Base-by-base conservation (phyloP, 2,797 vertebrate genomes). In the Pangasius sanitwongsei region DNA sequence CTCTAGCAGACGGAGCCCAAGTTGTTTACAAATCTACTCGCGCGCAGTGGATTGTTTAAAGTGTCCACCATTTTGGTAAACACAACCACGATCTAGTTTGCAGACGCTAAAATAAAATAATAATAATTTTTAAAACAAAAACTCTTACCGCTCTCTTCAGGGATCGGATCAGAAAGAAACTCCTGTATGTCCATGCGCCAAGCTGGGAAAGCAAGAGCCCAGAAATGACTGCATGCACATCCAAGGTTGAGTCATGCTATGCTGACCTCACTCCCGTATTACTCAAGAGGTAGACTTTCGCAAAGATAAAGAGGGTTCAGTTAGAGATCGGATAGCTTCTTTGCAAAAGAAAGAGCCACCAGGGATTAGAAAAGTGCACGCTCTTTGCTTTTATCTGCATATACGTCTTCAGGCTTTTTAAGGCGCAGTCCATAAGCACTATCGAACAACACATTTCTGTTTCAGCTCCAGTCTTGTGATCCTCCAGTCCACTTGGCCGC, bases 221-320 rank as follows among this genome's bases (percentile, higher is more conserved):
- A 89, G 88, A 90, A 94, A 94, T 95, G 95, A 95, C 95, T 95
- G 95, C 96, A 94, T 90, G 93, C 95, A 95, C 95, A 94, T 94
- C 95, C 94, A 82, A 92, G 94, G 94, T 96, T 96, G 96, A 96
- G 95, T 96, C 96, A 96, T 93, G 94, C 94, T 92, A 92, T 87
- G 94, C 95, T 96, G 96, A 97, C 95, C 95, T 97, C 96, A 97
- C 93, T 92, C 92, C 72, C 83, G 92, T 92, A 93, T 92, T 93
- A 92, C 92, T 92, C 89, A 91, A 93, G 88, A 93, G 88, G 77
- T 83, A 90, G 90, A 85, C 86, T 90, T 85, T 87, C 59, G 37
- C 70, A 86, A 86, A 88, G 61, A 87, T 57, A 57, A 55, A 72
- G 37, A 83, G 44, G 53, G 55, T 89, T 86, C 80, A 84, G 86